Percentiles rank a stretch among this genome's conserved stretches.
Conservation (phyloP, 2,113 vertebrate genomes). For the Addax nasomaculatus region DNA sequence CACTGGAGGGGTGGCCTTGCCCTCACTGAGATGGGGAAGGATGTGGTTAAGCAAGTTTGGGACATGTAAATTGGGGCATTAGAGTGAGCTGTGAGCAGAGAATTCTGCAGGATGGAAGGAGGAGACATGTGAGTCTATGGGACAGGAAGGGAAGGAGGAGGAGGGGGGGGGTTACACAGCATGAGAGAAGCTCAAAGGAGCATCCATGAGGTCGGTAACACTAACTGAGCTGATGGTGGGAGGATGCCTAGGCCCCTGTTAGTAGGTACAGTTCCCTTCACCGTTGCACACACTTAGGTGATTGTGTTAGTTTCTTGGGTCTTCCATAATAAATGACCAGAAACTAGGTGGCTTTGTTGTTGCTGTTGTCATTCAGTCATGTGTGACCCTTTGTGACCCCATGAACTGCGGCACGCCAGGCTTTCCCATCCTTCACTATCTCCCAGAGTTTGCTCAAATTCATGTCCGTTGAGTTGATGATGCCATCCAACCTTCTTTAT, state of each 20-base stretch:
- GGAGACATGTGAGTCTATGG: background rate
- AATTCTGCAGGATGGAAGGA: background rate
- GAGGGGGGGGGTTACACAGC: background rate
- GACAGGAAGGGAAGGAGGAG: background rate
- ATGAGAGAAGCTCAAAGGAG: background rate
- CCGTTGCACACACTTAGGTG: fast-evolving
- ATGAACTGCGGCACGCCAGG: background rate
- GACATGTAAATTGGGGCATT: background rate
- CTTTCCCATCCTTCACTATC: background rate
- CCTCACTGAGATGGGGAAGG: background rate
- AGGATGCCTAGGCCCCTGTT: background rate
- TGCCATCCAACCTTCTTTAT: background rate
- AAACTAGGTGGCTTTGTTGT: background rate
- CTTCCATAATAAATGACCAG: background rate
- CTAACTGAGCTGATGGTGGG: background rate
- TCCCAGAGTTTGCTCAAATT: background rate
- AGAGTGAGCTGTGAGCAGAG: background rate
- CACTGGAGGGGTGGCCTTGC: background rate
- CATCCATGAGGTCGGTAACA: no score
- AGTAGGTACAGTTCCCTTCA: background rate
- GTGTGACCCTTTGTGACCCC: background rate
- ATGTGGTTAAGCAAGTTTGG: background rate
- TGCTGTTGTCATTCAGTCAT: background rate
- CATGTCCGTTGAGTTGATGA: background rate
- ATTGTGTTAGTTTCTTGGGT: background rate